Evolutionary conservation across 30 jellyfish, hydroid and myxozoan species (phyloP).

Genomic region (Turritopsis dohrnii): DNA sequence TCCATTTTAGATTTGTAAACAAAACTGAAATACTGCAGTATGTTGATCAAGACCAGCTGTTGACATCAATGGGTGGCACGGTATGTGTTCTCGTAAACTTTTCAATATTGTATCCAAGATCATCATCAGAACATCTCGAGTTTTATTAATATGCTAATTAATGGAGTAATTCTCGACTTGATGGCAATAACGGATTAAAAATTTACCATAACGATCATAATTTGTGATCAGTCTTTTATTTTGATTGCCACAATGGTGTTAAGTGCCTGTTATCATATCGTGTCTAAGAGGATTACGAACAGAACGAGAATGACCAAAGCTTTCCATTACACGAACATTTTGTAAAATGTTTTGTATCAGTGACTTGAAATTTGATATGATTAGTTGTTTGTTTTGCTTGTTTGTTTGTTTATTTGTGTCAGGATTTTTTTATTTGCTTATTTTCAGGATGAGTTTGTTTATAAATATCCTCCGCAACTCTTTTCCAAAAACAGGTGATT

Average conservation of each 20-base stretch:
- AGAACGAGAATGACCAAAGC: too few relatives aligned
- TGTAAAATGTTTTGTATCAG: neutral
- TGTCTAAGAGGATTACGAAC: too few relatives aligned
- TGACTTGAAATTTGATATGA: neutral
- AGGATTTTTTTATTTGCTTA: neutral
- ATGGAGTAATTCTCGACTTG: neutral
- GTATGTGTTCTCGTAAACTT: too few relatives aligned
- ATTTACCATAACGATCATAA: neutral
- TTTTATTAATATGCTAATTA: neutral
- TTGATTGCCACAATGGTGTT: neutral
- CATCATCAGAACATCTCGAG: too few relatives aligned
- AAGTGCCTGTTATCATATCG: too few relatives aligned
- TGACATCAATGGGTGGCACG: slow-evolving; percentile 83
- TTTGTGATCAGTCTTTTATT: neutral
- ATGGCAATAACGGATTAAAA: neutral
- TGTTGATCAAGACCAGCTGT: slow-evolving; percentile 68
- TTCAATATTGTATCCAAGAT: too few relatives aligned
- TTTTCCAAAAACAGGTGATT: slow-evolving; percentile 7
- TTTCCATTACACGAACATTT: too few relatives aligned
- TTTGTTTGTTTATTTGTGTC: slow-evolving; percentile 5
- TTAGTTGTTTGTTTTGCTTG: neutral
- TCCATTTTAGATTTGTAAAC: slow-evolving; percentile 50
- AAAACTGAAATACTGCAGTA: slow-evolving; percentile 62
- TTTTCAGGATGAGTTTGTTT: slow-evolving; percentile 60
- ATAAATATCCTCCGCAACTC: slow-evolving; percentile 76